Base-by-base conservation (phyloP, 2,888 invertebrate species). In the Geophilus truncorum region DNA sequence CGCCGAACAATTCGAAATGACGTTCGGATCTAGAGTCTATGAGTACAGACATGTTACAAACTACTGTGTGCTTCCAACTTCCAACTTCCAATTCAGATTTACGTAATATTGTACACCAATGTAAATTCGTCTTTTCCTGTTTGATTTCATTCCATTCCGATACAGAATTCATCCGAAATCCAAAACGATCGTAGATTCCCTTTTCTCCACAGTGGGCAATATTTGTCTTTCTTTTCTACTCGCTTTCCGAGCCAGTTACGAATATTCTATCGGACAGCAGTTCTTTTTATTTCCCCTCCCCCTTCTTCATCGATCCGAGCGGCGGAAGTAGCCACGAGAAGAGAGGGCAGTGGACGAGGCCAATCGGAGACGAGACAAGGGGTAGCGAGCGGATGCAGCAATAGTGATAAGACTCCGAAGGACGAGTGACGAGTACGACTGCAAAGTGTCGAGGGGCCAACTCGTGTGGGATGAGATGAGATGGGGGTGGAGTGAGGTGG, bases 401-500 rank as follows among this genome's bases (percentile, higher is more conserved):
- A 79, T 28, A 21, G 25, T 57, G 36, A 80, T 36, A 81, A 25
- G 76, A 77, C n/a, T 25, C 34, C n/a, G 57, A 57, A 57, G 57
- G 57, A 57, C 57, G 57, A 57, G 57, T 57, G 57, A 57, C 57
- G 57, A 57, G 57, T 57, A 57, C 57, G 18, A 57, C 57, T 57
- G 57, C 40, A 40, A 40, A 40, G 40, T 40, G 45, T 36, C n/a
- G 51, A 57, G 80, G 75, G 36, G 75, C 57, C 57, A 32, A 36
- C 57, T 21, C 18, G 57, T 2, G n/a, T 2, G 80, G 51, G 21
- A 21, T 36, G 34, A 21, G 34, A 70, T 30, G 18, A 40, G 45
- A 32, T 36, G 45, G 79, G 75, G 28, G 70, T 28, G 76, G 79
- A 51, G 70, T 76, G 81, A 57, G 40, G 62, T 36, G 76, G 34